Percentiles rank a stretch among this genome's conserved stretches.
phyloP scores from a whole-genome alignment of 2,113 vertebrate genomes.

The Cercocebus atys region DNA sequence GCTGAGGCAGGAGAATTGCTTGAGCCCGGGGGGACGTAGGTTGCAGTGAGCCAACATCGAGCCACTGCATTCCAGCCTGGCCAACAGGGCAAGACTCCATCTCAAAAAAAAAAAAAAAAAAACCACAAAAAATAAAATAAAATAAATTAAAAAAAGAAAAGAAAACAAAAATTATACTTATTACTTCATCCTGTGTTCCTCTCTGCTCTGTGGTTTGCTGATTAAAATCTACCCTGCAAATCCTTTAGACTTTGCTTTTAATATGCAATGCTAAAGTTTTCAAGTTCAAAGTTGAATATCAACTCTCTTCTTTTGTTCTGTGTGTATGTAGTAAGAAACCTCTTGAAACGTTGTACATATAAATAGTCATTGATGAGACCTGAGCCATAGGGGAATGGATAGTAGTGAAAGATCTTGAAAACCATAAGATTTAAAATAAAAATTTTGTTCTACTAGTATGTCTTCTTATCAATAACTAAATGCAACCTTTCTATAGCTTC shows the following conservation, averaged over 20 bases:
- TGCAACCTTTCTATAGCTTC: neutral
- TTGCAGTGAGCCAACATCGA: too few relatives aligned
- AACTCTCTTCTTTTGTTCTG: neutral
- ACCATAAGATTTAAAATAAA: neutral
- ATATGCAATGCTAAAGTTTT: neutral
- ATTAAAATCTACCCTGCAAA: neutral
- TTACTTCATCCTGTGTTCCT: neutral
- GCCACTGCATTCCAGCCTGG: too few relatives aligned
- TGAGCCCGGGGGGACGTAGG: too few relatives aligned
- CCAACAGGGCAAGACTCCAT: too few relatives aligned
- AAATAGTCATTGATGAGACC: neutral
- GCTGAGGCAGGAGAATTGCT: too few relatives aligned
- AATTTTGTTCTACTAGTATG: neutral
- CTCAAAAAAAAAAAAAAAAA: neutral
- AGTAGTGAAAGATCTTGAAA: neutral
- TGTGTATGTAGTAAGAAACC: neutral
- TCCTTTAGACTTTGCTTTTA: neutral
- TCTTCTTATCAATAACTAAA: neutral
- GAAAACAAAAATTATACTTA: neutral
- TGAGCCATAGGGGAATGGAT: neutral
- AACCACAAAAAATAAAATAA: too few relatives aligned
- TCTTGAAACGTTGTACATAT: neutral
- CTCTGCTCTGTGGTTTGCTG: neutral
- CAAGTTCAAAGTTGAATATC: neutral
- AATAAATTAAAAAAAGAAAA: neutral